A percentile compares a stretch with the other conserved stretches of the same genome.
These are phyloP conservation scores for Apodemia duryi DNA, from an alignment of 2,888 invertebrate species.

Conservation along the genomic window DNA sequence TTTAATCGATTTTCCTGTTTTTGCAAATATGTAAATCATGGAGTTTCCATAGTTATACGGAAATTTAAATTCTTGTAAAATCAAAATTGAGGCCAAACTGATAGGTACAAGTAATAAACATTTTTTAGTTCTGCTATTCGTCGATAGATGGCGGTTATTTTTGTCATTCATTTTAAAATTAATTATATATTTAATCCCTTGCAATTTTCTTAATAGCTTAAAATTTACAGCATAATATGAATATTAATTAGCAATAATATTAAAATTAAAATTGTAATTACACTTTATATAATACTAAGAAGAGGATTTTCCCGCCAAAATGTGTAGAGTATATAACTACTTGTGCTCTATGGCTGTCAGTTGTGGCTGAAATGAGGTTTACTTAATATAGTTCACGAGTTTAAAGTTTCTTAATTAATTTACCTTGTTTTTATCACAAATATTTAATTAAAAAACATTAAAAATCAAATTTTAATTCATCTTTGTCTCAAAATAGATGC, in stretches of 20 bases:
- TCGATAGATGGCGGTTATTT: slow-evolving; percentile 58
- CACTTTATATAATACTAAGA: neutral
- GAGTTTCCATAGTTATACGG: slow-evolving; percentile 36
- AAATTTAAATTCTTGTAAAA: slow-evolving; percentile 47
- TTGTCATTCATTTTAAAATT: slow-evolving; percentile 4
- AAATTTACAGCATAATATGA: neutral
- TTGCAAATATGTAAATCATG: slow-evolving; percentile 40
- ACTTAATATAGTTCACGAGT: neutral
- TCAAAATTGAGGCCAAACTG: slow-evolving; percentile 56
- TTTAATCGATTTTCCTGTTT: slow-evolving; percentile 56
- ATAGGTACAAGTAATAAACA: slow-evolving; percentile 41
- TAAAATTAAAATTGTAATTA: no score
- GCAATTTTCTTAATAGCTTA: neutral
- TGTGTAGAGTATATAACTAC: neutral
- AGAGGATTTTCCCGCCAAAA: neutral
- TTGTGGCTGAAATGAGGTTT: neutral
- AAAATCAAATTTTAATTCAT: slow-evolving; percentile 52
- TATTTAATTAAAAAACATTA: slow-evolving; percentile 12
- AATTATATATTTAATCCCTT: neutral
- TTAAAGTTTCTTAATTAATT: neutral
- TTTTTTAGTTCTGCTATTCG: slow-evolving; percentile 51
- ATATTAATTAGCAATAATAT: no score
- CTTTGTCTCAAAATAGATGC: slow-evolving; percentile 70
- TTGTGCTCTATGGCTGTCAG: neutral
- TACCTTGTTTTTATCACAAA: neutral